Base-by-base conservation (phyloP, 2,888 invertebrate genomes). In the Arge pagana region DNA sequence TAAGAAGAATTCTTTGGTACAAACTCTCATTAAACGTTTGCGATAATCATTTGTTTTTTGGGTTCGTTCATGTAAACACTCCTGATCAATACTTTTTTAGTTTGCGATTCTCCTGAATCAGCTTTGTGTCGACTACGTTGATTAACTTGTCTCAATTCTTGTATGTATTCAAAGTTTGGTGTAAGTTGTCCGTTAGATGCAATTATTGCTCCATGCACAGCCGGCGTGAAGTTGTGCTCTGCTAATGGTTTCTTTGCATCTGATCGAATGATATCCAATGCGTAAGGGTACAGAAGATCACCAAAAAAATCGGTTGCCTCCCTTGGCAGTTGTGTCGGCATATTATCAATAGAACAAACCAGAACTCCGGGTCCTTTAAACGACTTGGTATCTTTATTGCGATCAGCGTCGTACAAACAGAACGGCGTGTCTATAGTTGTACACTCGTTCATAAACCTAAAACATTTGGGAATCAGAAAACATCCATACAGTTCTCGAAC, bases 311-410 rank as follows among this genome's bases (percentile, higher is more conserved):
- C 97, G 0, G 99, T 99, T 2, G 98, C 88, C 74, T 99, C 99
- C 36, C 93, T 83, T 0, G 99, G 99, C 56, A 99, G 81, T 76
- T 99, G 99, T 0, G 99, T 99, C 1, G 99, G 99, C 99, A 99
- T 99, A 78, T 99, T 99, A 78, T 99, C 99, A 62, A 99, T 99
- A 11, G 97, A 97, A 73, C 99, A 99, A n/a, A 99, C 97, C 45
- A 99, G 79, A 1, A 99, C 96, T 15, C 99, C 99, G 0, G 95
- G 91, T 0, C 97, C 97, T 76, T 91, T 93, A 78, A 96, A 96
- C 84, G 89, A 93, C 69, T 96, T 96, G 0, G 92, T 93, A 66
- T 96, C 96, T 77, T 95, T 96, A 74, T 99, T 97, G 55, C 96
- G 86, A 74, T 99, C 96, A 4, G 99, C 98, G 72, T 99, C 98